Conservation (phyloP, 1,140 invertebrate species). For the Rhizoglyphus robini region DNA sequence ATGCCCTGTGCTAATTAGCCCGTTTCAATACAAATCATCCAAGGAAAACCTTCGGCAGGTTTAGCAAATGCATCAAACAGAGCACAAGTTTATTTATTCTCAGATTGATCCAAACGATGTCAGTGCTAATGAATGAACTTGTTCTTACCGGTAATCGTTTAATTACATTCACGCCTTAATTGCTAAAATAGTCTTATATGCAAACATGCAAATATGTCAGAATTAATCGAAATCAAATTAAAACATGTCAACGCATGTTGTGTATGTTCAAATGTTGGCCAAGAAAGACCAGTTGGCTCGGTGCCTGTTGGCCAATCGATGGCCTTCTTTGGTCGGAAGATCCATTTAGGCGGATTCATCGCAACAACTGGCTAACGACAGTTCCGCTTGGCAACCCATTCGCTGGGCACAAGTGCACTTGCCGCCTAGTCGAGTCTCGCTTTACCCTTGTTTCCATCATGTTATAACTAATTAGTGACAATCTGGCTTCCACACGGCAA, state of each 20-base stretch:
- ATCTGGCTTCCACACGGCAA: neutral
- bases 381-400: neutral
- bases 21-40: neutral
- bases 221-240: conserved; percentile 9
- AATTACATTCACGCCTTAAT: neutral
- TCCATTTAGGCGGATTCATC: neutral
- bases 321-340: neutral
- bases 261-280: too few relatives aligned
- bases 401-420: neutral
- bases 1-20: neutral
- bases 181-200: neutral
- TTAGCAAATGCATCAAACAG: too few relatives aligned
- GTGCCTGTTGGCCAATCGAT: too few relatives aligned
- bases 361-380: neutral
- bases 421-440: neutral
- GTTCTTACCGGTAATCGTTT: neutral
- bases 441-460: neutral
- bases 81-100: neutral
- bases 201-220: neutral
- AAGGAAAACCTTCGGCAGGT: too few relatives aligned
- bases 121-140: neutral
- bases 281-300: too few relatives aligned
- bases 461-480: neutral
- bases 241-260: neutral
- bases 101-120: conserved; percentile 1